Percentiles rank a stretch among this genome's conserved stretches.
Evolutionary conservation across 2,113 vertebrate genomes (phyloP).

Genomic region (Plectropomus leopardus): DNA sequence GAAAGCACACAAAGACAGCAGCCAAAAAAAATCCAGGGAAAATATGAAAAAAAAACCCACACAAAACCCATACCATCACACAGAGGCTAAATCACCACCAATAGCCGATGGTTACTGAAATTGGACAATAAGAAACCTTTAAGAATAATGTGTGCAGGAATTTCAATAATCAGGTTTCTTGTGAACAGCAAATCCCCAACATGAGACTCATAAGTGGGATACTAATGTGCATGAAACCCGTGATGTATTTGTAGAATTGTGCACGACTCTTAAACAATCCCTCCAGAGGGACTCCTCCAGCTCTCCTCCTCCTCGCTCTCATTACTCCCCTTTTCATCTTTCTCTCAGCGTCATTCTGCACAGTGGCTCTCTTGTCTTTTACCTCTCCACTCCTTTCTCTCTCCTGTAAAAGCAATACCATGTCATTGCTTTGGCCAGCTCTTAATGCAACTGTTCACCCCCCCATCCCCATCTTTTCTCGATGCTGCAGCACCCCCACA

Average conservation of each 20-base stretch:
- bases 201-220: background rate
- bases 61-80: too few relatives aligned
- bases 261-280: background rate
- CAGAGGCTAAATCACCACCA: too few relatives aligned
- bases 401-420: conserved; percentile 68
- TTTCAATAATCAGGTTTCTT: background rate
- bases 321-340: conserved; percentile 21
- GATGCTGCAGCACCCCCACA: conserved; percentile 29
- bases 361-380: conserved; percentile 9
- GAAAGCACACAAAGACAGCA: too few relatives aligned
- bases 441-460: conserved; percentile 67
- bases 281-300: conserved; percentile 16
- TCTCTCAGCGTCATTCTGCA: conserved; percentile 6
- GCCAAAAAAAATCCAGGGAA: too few relatives aligned
- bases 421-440: conserved; percentile 62
- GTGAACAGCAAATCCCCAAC: background rate
- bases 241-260: conserved; percentile 3
- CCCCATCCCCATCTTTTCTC: background rate
- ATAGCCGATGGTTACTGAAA: too few relatives aligned
- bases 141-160: background rate
- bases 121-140: too few relatives aligned
- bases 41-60: too few relatives aligned
- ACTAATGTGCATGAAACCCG: background rate
- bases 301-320: conserved; percentile 9
- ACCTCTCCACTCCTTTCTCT: conserved; percentile 38